These are phyloP conservation scores for Callochromis pleurospilus DNA, from an alignment of 2,113 vertebrate genomes.

Conservation along the genomic window DNA sequence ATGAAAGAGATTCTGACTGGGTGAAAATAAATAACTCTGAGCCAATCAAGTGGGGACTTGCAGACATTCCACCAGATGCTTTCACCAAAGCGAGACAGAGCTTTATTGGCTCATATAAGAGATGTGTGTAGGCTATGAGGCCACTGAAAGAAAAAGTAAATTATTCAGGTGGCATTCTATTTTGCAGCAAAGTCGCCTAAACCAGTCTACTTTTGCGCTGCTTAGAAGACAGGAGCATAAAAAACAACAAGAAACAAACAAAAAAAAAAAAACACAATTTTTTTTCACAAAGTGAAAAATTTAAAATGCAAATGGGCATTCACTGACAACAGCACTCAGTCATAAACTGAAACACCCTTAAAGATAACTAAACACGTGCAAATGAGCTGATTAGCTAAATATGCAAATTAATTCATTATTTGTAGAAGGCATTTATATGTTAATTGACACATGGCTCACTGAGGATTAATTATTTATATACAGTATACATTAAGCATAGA, in stretches of 20 bases:
- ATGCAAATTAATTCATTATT: conserved; percentile 53
- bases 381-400: conserved; percentile 56
- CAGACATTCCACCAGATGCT: not conserved
- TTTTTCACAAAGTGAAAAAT: not conserved
- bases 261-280: not conserved
- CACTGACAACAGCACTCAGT: conserved; percentile 34
- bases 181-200: conserved; percentile 20
- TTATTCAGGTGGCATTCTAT: conserved; percentile 58
- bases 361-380: conserved; percentile 63
- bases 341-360: conserved; percentile 49
- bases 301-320: conserved; percentile 41
- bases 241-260: not conserved
- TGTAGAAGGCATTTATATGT: conserved; percentile 51
- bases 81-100: conserved; percentile 33
- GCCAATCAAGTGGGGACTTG: conserved; percentile 36
- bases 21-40: conserved; percentile 50
- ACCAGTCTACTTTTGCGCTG: not conserved
- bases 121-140: conserved; percentile 34
- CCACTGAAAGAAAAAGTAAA: conserved; percentile 58
- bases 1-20: conserved; percentile 45
- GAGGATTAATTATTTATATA: conserved; percentile 41
- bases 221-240: not conserved
- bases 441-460: conserved; percentile 42
- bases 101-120: conserved; percentile 27
- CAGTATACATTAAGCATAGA: conserved; percentile 13